A percentile compares a stretch with the other conserved stretches of the same genome.
Conservation (phyloP, 2,888 invertebrate genomes). For the Nematopogon swammerdamellus region DNA sequence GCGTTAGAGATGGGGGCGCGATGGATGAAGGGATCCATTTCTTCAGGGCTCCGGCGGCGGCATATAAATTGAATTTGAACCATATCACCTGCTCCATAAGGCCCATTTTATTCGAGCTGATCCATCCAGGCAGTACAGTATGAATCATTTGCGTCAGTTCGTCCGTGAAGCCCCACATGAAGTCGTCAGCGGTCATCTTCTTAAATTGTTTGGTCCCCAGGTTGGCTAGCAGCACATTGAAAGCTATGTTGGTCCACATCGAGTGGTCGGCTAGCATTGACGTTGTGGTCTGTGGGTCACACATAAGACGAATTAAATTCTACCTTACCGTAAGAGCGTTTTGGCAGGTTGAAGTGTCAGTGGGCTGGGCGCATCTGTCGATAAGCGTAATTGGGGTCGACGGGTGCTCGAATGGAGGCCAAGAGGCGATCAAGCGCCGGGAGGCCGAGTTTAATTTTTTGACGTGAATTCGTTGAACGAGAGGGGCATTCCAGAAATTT, state of each 20-base stretch:
- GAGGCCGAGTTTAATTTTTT: too few relatives aligned
- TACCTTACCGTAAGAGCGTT: background rate
- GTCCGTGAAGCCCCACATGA: slow-evolving; percentile 84
- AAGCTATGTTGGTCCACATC: slow-evolving; percentile 57
- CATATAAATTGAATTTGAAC: too few relatives aligned
- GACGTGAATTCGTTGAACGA: too few relatives aligned
- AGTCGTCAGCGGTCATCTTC: slow-evolving; percentile 64
- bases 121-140: slow-evolving; percentile 70
- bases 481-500: too few relatives aligned
- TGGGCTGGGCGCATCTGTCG: too few relatives aligned
- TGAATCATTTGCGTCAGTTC: slow-evolving; percentile 69
- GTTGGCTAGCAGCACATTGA: slow-evolving; percentile 59
- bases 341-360: too few relatives aligned
- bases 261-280: slow-evolving; percentile 35
- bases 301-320: slow-evolving; percentile 1
- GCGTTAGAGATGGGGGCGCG: too few relatives aligned
- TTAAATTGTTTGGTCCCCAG: slow-evolving; percentile 67
- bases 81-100: slow-evolving; percentile 78
- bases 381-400: too few relatives aligned
- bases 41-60: too few relatives aligned
- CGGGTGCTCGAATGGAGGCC: too few relatives aligned
- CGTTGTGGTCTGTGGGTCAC: slow-evolving; percentile 30
- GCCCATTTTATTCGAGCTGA: slow-evolving; percentile 76
- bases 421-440: too few relatives aligned
- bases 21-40: too few relatives aligned